phyloP scores from a whole-genome alignment of 2,797 vertebrate genomes.

The Chelidonichthys spinosus region DNA sequence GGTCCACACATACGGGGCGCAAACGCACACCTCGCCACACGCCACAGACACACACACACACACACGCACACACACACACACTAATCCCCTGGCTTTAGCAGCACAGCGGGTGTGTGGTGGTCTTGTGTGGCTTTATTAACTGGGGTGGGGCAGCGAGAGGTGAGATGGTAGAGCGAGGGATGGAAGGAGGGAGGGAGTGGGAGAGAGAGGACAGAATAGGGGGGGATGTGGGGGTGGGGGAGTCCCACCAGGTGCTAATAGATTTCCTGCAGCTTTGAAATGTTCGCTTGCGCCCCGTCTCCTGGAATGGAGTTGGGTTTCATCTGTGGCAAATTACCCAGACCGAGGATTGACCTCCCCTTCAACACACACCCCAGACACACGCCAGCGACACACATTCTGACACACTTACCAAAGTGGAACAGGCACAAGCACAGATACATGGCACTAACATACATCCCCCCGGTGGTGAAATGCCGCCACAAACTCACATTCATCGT shows the following conservation, averaged over 20 bases:
- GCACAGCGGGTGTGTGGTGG: slow-evolving; percentile 73
- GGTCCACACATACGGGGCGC: slow-evolving; percentile 28
- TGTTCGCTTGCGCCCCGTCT: slow-evolving; percentile 70
- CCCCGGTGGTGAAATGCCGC: not conserved
- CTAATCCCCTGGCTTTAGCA: slow-evolving; percentile 72
- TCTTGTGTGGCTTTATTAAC: slow-evolving; percentile 83
- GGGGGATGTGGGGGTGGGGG: slow-evolving; percentile 14
- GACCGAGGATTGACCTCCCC: slow-evolving; percentile 81
- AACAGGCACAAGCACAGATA: slow-evolving; percentile 34
- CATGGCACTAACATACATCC: slow-evolving; percentile 1
- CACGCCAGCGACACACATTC: slow-evolving; percentile 66
- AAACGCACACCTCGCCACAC: slow-evolving; percentile 69
- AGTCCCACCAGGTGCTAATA: slow-evolving; percentile 86
- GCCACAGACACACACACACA: slow-evolving; percentile 55
- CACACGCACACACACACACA: slow-evolving; percentile 46
- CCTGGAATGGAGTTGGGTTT: slow-evolving; percentile 77
- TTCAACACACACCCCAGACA: slow-evolving; percentile 67
- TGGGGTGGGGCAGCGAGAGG: slow-evolving; percentile 68
- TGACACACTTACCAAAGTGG: slow-evolving; percentile 50
- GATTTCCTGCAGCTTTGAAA: slow-evolving; percentile 88
- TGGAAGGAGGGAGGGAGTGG: slow-evolving; percentile 27
- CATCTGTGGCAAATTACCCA: slow-evolving; percentile 84
- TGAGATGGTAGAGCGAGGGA: slow-evolving; percentile 56
- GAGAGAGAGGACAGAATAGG: slow-evolving; percentile 39
- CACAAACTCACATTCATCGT: not conserved